Percentiles rank a stretch among this genome's conserved stretches.
Evolutionary conservation across 2,113 vertebrate genomes (phyloP).

Genomic region (Plecotus auritus): DNA sequence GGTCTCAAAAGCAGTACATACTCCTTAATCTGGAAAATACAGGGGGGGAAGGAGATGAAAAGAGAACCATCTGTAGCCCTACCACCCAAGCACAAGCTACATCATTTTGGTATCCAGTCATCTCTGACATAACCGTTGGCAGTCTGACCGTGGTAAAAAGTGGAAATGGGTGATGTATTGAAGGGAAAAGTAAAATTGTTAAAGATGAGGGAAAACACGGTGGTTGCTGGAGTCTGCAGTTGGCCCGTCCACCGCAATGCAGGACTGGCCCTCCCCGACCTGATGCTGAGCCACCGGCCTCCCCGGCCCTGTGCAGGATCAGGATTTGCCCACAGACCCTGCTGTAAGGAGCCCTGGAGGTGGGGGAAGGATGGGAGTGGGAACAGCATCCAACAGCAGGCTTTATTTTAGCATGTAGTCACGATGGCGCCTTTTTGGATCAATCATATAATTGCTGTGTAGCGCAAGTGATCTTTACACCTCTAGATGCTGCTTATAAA

Average conservation of each 20-base stretch:
- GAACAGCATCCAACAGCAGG: not conserved
- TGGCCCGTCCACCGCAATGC: not conserved
- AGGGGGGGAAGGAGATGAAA: not conserved
- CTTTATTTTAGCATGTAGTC: not conserved
- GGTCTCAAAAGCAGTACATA: not conserved
- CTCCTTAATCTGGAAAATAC: not conserved
- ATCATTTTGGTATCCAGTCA: not conserved
- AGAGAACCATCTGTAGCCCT: not conserved
- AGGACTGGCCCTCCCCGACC: fast-evolving
- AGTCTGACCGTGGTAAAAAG: not conserved
- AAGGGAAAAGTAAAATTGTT: not conserved
- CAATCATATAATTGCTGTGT: fast-evolving
- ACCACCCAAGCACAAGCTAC: not conserved
- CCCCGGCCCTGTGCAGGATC: not conserved
- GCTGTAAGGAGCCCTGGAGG: not conserved
- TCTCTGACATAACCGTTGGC: not conserved
- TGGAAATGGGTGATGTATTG: not conserved
- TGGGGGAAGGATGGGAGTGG: not conserved
- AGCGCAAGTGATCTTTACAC: not conserved
- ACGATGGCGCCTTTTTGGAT: no score
- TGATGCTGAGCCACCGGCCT: fast-evolving
- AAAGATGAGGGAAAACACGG: not conserved
- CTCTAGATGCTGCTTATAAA: not conserved
- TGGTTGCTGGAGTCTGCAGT: not conserved
- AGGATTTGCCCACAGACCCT: not conserved